Base-by-base conservation (phyloP, 1,140 invertebrate species). In the Panagrolaimus sp. region DNA sequence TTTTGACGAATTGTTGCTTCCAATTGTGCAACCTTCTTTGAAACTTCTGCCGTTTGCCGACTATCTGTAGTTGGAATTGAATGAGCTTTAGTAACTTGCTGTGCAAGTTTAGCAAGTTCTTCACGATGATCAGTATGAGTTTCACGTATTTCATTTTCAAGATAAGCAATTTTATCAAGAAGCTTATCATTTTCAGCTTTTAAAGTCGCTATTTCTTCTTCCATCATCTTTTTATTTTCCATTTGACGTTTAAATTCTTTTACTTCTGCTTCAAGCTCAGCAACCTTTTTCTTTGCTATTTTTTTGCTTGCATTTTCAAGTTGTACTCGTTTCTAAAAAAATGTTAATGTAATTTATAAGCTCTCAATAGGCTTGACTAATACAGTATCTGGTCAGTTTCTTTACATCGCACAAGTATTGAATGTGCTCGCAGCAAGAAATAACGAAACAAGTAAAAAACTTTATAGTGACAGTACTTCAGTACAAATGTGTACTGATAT, bases 1-100 rank as follows among this genome's bases (percentile, higher is more conserved):
- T 57, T 57, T 20, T 57, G 51, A 57, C 51, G 51, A 20, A 57
- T 20, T 25, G 51, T 57, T 27, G 51, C 20, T 20, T 57, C 51
- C 16, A 57, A 23, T 4, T 57, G 9, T 11, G 51, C 51, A 20
- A 57, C 51, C 51, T 57, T 57, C 5, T 27, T 20, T 9, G 20
- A 20, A n/a, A 57, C 5, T 4, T 57, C 51, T 25, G 11, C 51
- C 4, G 20, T 57, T 57, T 57, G 20, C 20, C 51, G 51, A 13
- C 20, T 57, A 25, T 57, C 51, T 16, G 16, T 9, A 8, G 48
- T 8, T 25, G 51, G 20, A 23, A 27, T 11, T 27, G n/a, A 11
- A 25, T 16, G 20, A 25, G 51, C 20, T 27, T 57, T 57, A 27
- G 11, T 27, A 20, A 57, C 51, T 25, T 27, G 51, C 2, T 57